A percentile compares a stretch with the other conserved stretches of the same genome.
Evolutionary conservation across 2,888 invertebrate species (phyloP).

Genomic region (Diarsia mendica): DNA sequence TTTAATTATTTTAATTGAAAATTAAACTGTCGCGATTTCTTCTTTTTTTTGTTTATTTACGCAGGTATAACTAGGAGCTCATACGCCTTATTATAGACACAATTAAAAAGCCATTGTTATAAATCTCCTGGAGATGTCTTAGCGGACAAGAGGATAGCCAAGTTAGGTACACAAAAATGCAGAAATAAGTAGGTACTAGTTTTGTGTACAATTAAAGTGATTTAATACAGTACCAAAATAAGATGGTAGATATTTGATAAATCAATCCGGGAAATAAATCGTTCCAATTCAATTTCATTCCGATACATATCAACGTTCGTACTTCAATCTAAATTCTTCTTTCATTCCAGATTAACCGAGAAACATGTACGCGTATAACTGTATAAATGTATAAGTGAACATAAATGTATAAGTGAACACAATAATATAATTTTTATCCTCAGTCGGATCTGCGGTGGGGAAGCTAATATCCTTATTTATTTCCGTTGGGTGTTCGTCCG

Average conservation of each 20-base stretch:
- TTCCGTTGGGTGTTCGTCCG: slow-evolving; percentile 87
- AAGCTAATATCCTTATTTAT: slow-evolving; percentile 88
- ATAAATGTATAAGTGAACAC: slow-evolving; percentile 69
- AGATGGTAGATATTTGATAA: neutral
- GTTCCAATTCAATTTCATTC: slow-evolving; percentile 30
- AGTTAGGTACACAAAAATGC: neutral
- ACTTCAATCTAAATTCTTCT: slow-evolving; percentile 31
- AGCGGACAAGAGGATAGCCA: too few relatives aligned
- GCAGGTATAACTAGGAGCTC: neutral
- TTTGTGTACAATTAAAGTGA: neutral
- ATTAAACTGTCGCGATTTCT: neutral
- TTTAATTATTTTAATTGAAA: neutral
- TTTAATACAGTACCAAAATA: neutral
- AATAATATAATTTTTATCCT: slow-evolving; percentile 83
- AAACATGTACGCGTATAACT: slow-evolving; percentile 47
- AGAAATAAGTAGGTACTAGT: neutral
- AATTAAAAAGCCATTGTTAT: too few relatives aligned
- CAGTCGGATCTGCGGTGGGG: slow-evolving; percentile 74
- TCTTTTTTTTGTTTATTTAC: neutral
- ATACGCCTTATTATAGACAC: too few relatives aligned
- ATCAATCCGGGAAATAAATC: slow-evolving; percentile 15
- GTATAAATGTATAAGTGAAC: slow-evolving; percentile 53
- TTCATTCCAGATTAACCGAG: slow-evolving; percentile 49
- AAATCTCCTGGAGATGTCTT: too few relatives aligned
- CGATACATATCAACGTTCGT: slow-evolving; percentile 21